These are phyloP conservation scores for Bos javanicus DNA, from an alignment of 2,113 vertebrate genomes.

Conservation along the genomic window DNA sequence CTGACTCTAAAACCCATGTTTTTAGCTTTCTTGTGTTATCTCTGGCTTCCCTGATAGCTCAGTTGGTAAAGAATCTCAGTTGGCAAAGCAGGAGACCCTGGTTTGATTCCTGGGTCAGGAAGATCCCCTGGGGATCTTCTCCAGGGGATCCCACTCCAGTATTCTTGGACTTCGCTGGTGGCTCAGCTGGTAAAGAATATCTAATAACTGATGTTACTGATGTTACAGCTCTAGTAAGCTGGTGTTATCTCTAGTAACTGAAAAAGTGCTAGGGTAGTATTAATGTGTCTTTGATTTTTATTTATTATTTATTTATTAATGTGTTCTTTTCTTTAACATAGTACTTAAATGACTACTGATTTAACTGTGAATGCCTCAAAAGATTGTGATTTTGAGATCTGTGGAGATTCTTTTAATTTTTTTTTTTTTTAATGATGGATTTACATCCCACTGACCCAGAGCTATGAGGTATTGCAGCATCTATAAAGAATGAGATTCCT, in stretches of 20 bases:
- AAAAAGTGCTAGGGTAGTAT: not conserved
- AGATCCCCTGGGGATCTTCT: not conserved
- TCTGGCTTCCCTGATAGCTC: not conserved
- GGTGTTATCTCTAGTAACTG: not conserved
- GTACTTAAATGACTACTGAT: not conserved
- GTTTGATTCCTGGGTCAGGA: not conserved
- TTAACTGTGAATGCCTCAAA: not conserved
- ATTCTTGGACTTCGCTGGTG: not conserved
- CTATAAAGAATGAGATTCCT: not conserved
- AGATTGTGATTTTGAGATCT: not conserved
- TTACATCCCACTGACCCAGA: not conserved
- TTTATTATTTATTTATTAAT: no score
- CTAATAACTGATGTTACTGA: not conserved
- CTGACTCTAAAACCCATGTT: not conserved
- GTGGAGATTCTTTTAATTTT: not conserved
- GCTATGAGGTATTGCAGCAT: not conserved
- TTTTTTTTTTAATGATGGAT: not conserved
- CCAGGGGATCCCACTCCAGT: not conserved
- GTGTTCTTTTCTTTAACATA: not conserved
- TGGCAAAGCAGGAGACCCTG: rapidly evolving
- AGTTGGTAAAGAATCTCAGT: not conserved
- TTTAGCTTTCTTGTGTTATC: not conserved
- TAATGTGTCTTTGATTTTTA: not conserved
- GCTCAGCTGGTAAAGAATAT: not conserved
- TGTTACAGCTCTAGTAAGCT: not conserved